These are phyloP conservation scores for Lampris incognitus DNA, from an alignment of 2,113 vertebrate genomes.

Conservation along the genomic window DNA sequence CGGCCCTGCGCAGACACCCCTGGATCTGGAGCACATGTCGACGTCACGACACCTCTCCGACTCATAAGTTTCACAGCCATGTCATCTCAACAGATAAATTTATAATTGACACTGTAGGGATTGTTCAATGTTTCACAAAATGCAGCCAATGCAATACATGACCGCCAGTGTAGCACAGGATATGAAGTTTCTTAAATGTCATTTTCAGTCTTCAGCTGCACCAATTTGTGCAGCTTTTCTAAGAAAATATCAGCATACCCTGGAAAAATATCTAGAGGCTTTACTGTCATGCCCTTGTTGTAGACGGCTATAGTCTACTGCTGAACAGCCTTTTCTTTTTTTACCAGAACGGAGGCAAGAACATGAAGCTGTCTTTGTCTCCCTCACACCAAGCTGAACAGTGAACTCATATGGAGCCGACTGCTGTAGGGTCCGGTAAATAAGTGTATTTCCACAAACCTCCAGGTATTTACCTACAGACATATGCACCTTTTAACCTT, in stretches of 20 bases:
- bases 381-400: too few species aligned
- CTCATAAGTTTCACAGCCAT: too few species aligned
- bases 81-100: not conserved
- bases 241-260: not conserved
- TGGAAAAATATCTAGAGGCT: too few species aligned
- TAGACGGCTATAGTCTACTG: too few species aligned
- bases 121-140: not conserved
- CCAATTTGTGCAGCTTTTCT: not conserved
- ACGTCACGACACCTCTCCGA: not conserved
- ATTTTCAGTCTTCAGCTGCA: slow-evolving; percentile 12
- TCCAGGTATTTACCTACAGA: not conserved
- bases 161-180: not conserved
- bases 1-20: slow-evolving; percentile 15
- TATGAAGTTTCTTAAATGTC: not conserved
- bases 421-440: not conserved
- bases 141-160: slow-evolving; percentile 3
- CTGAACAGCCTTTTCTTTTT: too few species aligned
- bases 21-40: slow-evolving; percentile 22
- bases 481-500: not conserved
- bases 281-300: too few species aligned
- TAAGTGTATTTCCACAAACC: not conserved
- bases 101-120: not conserved
- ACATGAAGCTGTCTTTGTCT: too few species aligned
- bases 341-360: too few species aligned
- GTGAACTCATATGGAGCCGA: too few species aligned